These are phyloP conservation scores for Todus mexicanus DNA, from an alignment of 2,797 vertebrate species.

Conservation along the genomic window DNA sequence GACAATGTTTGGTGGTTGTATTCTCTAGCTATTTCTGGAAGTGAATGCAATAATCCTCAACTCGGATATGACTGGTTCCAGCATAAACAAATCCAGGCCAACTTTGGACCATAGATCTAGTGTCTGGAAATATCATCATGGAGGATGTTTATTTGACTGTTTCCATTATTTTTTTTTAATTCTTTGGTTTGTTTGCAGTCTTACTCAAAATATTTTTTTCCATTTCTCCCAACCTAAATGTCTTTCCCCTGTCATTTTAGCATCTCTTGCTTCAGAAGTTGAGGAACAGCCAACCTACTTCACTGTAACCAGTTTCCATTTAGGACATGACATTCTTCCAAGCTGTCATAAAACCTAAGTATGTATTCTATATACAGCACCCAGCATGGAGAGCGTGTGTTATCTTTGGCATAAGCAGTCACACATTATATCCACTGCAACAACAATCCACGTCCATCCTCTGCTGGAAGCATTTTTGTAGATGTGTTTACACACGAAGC, in stretches of 20 bases:
- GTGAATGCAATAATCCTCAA: background rate
- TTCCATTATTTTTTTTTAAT: background rate
- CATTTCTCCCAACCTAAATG: background rate
- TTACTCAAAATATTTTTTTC: background rate
- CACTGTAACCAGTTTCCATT: background rate
- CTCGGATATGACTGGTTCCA: conserved; percentile 49
- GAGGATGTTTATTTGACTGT: conserved; percentile 31
- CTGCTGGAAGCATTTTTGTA: background rate
- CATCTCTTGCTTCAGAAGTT: background rate
- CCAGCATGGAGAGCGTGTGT: background rate
- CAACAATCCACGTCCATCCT: background rate
- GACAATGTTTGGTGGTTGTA: background rate
- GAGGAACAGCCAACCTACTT: background rate
- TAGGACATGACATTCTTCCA: background rate
- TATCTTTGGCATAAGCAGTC: background rate
- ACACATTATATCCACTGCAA: background rate
- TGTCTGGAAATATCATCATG: conserved; percentile 37
- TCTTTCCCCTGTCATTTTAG: background rate
- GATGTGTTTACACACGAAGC: background rate
- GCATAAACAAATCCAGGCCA: conserved; percentile 45
- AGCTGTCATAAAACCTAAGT: background rate
- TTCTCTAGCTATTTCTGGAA: conserved; percentile 46
- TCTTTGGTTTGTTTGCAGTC: conserved; percentile 24
- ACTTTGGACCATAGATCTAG: background rate
- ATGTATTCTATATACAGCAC: background rate